These are phyloP conservation scores for Sarcophaga variegata DNA, from an alignment of 2,888 invertebrate species.

Conservation along the genomic window DNA sequence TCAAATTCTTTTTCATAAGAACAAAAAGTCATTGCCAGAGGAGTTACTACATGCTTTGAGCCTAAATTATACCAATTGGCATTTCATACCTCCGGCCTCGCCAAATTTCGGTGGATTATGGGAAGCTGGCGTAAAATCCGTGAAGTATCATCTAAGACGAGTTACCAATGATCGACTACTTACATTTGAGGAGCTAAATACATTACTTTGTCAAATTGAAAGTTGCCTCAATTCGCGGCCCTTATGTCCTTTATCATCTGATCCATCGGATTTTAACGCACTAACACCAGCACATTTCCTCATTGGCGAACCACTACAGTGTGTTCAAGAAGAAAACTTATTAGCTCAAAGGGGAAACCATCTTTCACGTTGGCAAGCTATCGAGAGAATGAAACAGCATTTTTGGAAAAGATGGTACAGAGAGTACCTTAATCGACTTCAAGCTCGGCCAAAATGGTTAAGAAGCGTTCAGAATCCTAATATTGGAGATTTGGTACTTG, in stretches of 20 bases:
- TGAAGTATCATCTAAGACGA: too few species aligned
- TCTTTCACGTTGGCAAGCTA: conserved; percentile 5
- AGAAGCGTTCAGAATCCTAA: background rate
- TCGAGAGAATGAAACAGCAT: conserved; percentile 37
- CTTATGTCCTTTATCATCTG: too few species aligned
- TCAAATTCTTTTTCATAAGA: conserved; percentile 15
- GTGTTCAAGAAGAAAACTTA: background rate
- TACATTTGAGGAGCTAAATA: too few species aligned
- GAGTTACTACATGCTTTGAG: background rate
- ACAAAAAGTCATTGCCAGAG: conserved; percentile 17
- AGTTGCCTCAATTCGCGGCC: too few species aligned
- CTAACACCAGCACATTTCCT: conserved; percentile 34
- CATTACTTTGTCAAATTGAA: too few species aligned
- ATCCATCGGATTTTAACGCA: too few species aligned
- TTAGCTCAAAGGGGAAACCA: conserved; percentile 13
- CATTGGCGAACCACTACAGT: conserved; percentile 41
- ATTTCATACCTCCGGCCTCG: background rate
- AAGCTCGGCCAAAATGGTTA: conserved; percentile 20
- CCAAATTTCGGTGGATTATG: too few species aligned
- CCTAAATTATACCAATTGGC: background rate
- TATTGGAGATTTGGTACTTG: conserved; percentile 1
- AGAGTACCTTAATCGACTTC: conserved; percentile 51
- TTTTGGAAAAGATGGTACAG: conserved; percentile 44
- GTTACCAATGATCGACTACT: too few species aligned
- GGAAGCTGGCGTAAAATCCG: too few species aligned